A percentile compares a stretch with the other conserved stretches of the same genome.
phyloP scores from a whole-genome alignment of 2,113 vertebrate species.

The Excalfactoria chinensis region DNA sequence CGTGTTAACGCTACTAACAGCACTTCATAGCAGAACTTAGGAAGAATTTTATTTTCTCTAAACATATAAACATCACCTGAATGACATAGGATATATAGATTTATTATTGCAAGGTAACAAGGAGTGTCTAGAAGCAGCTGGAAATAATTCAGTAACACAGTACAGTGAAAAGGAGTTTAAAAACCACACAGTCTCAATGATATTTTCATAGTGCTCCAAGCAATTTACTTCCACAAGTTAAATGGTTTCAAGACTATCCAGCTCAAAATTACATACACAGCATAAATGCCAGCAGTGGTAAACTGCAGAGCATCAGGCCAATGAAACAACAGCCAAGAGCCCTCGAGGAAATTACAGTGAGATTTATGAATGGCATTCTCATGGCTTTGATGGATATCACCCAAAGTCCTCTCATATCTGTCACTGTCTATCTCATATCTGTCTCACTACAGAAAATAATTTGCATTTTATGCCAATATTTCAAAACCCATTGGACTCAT shows the following conservation, averaged over 20 bases:
- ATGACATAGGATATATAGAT: conserved; percentile 1
- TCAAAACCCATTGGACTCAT: background rate
- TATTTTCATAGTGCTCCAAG: conserved; percentile 91
- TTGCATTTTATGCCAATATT: background rate
- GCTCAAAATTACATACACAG: conserved; percentile 74
- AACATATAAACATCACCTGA: conserved; percentile 11
- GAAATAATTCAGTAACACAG: conserved; percentile 90
- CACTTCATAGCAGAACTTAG: background rate
- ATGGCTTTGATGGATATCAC: background rate
- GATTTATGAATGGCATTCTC: conserved; percentile 58
- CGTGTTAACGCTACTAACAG: background rate
- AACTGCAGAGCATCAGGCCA: conserved; percentile 67
- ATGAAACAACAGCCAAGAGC: conserved; percentile 61
- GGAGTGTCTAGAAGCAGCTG: conserved; percentile 89
- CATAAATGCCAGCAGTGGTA: conserved; percentile 64
- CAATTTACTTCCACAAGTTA: conserved; percentile 86
- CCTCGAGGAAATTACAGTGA: conserved; percentile 69
- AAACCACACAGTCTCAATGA: conserved; percentile 89
- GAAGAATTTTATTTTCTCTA: background rate
- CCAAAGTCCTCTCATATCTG: background rate
- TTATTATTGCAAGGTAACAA: conserved; percentile 63
- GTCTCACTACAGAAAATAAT: background rate
- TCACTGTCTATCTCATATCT: background rate
- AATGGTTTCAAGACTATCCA: conserved; percentile 82
- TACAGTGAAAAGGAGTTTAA: conserved; percentile 83